Evolutionary conservation across 2,888 invertebrate species (phyloP).

Genomic region (Lamproptera curius): DNA sequence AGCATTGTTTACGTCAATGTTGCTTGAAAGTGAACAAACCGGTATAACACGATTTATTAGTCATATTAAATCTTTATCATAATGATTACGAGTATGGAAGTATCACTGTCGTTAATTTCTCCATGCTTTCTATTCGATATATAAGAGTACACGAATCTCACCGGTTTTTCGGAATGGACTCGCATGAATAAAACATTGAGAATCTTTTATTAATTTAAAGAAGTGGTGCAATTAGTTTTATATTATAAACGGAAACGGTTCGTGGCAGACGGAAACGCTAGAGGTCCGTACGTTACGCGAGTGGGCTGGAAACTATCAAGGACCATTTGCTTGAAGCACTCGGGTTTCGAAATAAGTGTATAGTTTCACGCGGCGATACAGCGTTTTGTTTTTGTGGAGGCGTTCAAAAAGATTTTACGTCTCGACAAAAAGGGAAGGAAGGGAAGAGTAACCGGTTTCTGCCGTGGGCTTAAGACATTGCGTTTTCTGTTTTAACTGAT

Average conservation of each 20-base stretch:
- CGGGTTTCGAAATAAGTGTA: background rate
- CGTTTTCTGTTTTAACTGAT: too few species aligned
- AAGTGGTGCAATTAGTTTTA: slow-evolving; percentile 1
- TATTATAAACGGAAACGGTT: slow-evolving; percentile 4
- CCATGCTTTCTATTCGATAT: slow-evolving; percentile 9
- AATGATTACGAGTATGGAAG: slow-evolving; percentile 32
- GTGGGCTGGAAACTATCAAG: slow-evolving; percentile 33
- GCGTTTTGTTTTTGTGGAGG: too few species aligned
- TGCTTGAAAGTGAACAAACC: slow-evolving; percentile 42
- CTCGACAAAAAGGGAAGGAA: too few species aligned
- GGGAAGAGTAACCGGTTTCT: too few species aligned
- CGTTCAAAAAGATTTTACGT: too few species aligned
- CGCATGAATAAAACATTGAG: slow-evolving; percentile 4
- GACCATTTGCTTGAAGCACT: slow-evolving; percentile 18
- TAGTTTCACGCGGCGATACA: background rate
- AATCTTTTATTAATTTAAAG: background rate
- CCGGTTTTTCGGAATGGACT: slow-evolving; percentile 3
- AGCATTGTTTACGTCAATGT: too few species aligned
- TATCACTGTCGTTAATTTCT: slow-evolving; percentile 2
- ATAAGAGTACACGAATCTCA: background rate
- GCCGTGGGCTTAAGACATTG: too few species aligned
- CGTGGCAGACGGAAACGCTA: slow-evolving; percentile 9
- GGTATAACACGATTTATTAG: slow-evolving; percentile 24
- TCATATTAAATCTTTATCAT: slow-evolving; percentile 29
- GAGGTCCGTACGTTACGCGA: slow-evolving; percentile 15